A percentile compares a stretch with the other conserved stretches of the same genome.
phyloP scores from a whole-genome alignment of 2,113 vertebrate species.

The Anoplopoma fimbria region DNA sequence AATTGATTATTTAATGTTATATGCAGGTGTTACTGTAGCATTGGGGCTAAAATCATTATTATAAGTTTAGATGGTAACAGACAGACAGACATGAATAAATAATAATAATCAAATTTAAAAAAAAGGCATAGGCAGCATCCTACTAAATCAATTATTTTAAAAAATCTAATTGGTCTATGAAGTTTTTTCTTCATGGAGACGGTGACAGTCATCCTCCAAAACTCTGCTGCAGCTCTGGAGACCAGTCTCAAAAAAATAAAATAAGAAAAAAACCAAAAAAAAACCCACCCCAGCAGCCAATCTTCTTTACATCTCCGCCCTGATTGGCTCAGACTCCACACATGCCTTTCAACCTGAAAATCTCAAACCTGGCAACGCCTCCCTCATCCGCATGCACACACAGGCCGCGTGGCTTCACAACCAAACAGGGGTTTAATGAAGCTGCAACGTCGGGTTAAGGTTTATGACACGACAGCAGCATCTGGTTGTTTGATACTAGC shows the following conservation, averaged over 20 bases:
- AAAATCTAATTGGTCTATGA: slow-evolving; percentile 23
- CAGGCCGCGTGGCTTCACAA: not conserved
- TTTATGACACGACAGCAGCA: slow-evolving; percentile 18
- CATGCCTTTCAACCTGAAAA: slow-evolving; percentile 47
- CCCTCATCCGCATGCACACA: slow-evolving; percentile 40
- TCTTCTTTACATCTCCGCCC: not conserved
- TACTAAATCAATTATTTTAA: slow-evolving; percentile 1
- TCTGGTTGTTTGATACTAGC: slow-evolving; percentile 29
- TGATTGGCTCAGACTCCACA: slow-evolving; percentile 12
- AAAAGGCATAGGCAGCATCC: not conserved
- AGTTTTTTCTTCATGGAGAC: not conserved
- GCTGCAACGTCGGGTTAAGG: not conserved
- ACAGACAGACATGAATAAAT: slow-evolving; percentile 1
- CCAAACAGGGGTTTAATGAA: slow-evolving; percentile 32
- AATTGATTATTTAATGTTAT: not conserved
- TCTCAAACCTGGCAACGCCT: slow-evolving; percentile 58
- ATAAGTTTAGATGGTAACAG: not conserved
- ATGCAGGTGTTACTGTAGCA: not conserved
- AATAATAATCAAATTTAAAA: slow-evolving; percentile 19
- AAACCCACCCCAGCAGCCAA: not conserved
- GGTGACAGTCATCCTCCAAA: not conserved
- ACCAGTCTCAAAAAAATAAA: not conserved
- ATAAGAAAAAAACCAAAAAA: not conserved
- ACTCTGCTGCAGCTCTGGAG: not conserved
- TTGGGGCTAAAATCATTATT: not conserved